Conservation (phyloP, 30 jellyfish, hydroid and myxozoan species). For the Hydra vulgaris region DNA sequence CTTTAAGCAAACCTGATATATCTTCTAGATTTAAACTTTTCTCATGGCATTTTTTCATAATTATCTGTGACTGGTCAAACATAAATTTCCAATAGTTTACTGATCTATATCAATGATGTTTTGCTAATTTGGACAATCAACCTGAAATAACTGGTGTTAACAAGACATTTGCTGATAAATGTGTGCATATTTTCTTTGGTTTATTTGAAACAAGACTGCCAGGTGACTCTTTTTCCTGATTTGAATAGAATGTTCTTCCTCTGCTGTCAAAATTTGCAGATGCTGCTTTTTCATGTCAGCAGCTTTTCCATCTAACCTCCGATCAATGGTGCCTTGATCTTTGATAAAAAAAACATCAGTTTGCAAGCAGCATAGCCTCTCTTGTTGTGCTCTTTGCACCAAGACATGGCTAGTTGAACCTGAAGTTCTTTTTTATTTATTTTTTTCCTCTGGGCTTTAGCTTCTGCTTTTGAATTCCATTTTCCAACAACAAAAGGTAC, state of each 20-base stretch:
- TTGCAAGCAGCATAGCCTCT: conserved; percentile 7
- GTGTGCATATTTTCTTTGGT: too few relatives aligned
- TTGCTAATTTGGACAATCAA: not conserved
- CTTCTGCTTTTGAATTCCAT: not conserved
- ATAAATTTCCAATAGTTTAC: not conserved
- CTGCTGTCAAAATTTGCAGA: too few relatives aligned
- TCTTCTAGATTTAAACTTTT: too few relatives aligned
- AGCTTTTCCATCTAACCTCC: not conserved
- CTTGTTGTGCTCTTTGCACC: conserved; percentile 2
- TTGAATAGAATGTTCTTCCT: too few relatives aligned
- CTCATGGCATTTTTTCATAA: too few relatives aligned
- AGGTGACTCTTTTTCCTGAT: not conserved
- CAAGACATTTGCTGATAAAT: not conserved
- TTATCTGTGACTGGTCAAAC: too few relatives aligned
- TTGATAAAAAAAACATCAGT: not conserved
- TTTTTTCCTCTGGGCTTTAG: not conserved
- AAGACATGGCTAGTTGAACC: not conserved
- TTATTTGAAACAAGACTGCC: not conserved
- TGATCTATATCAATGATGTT: not conserved
- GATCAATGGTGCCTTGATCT: conserved; percentile 7
- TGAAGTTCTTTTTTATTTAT: not conserved
- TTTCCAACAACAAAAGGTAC: not conserved
- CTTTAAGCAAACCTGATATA: too few relatives aligned
- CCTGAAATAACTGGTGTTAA: not conserved
- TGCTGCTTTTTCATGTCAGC: too few relatives aligned